Base-by-base conservation (phyloP, 2,113 vertebrate species). In the Panthera leo region DNA sequence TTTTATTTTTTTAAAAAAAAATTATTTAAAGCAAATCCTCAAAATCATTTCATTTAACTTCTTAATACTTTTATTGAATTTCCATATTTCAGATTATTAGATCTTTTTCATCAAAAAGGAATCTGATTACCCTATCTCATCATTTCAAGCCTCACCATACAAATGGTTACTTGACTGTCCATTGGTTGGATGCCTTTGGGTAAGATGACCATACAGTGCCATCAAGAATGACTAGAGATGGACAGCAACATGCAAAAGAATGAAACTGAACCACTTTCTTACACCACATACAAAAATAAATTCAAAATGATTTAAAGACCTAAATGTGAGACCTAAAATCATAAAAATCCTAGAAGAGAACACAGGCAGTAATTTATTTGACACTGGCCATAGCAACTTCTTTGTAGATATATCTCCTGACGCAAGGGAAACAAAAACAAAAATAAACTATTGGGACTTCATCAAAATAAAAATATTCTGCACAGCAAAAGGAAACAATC, bases 21-120 rank as follows among this genome's bases (percentile, higher is more conserved):
- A 13, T 42, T 2, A 63, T 91, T 91, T 70, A 83, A 78, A 83
- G 45, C 14, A 95, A 89, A 91, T 95, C 31, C 13, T 39, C 63
- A 61, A 93, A 84, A 91, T 93, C 8, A 63, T 55, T 91, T 87
- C 8, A 75, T 83, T 93, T 95, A 25, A 67, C 29, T 85, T 92
- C 14, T 86, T 90, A 65, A 65, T 95, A 29, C 19, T 61, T 95
- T 15, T 82, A 45, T 65, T 93, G 25, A 84, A 39, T 95, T 45
- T 91, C 15, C 3, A 48, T 67, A 88, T 58, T 65, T 94, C 79
- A 88, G 3, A 27, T 70, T 55, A 73, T 73, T 79, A 42, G 65
- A 95, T 61, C 8, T 16, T 75, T 91, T 65, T 51, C 31, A 68
- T 18, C 10, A 80, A n/a, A 83, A 91, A 96, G 16, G 31, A 85